Conservation (phyloP, 2,888 invertebrate genomes). For the Marasmarcha lunaedactyla region DNA sequence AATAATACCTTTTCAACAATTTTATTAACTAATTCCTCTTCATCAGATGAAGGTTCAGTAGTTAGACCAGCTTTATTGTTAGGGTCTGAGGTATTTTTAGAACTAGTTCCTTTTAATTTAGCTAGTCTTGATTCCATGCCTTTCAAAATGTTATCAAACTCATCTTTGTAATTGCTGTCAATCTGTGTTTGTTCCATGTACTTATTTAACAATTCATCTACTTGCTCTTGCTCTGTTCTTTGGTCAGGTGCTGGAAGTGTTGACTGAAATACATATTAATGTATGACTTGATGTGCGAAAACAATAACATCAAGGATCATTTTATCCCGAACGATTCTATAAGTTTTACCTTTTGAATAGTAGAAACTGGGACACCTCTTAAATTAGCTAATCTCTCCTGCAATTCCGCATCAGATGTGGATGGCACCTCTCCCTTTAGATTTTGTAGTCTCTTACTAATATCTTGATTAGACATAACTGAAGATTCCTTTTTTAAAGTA, state of each 20-base stretch:
- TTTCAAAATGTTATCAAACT: constrained; percentile 42
- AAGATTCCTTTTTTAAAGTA: constrained; percentile 2
- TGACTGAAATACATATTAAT: constrained; percentile 33
- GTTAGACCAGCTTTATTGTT: constrained; percentile 9
- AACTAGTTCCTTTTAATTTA: constrained; percentile 29
- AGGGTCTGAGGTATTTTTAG: constrained; percentile 6
- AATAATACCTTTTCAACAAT: constrained; percentile 54
- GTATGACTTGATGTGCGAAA: not conserved
- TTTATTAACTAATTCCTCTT: constrained; percentile 38
- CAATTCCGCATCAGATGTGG: constrained; percentile 74
- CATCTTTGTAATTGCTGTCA: constrained; percentile 45
- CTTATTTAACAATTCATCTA: constrained; percentile 76
- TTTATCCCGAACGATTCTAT: no score
- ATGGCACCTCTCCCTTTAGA: constrained; percentile 65
- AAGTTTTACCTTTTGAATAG: constrained; percentile 28
- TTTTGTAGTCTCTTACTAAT: constrained; percentile 76
- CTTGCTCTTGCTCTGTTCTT: constrained; percentile 78
- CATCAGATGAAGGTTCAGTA: constrained; percentile 38
- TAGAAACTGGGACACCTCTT: constrained; percentile 65
- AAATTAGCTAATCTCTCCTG: constrained; percentile 74
- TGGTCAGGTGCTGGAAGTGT: constrained; percentile 60
- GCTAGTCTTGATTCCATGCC: constrained; percentile 41
- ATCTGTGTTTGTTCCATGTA: constrained; percentile 63
- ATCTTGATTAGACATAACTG: constrained; percentile 64
- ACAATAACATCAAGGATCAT: no score